phyloP scores from a whole-genome alignment of 2,797 vertebrate species.

The Carapus acus region DNA sequence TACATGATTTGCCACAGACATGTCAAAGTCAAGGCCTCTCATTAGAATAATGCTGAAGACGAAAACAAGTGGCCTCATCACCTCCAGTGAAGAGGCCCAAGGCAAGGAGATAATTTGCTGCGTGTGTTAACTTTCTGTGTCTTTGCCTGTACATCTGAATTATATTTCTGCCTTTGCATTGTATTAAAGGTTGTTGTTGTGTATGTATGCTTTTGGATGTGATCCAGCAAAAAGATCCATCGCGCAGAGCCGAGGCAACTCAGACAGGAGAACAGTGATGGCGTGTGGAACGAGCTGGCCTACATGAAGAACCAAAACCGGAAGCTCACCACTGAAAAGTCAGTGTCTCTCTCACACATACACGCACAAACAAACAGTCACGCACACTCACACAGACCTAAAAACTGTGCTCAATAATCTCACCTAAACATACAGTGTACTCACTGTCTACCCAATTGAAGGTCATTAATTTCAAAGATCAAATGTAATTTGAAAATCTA shows the following conservation, averaged over 20 bases:
- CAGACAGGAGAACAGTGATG: conserved; percentile 80
- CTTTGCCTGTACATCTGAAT: conserved; percentile 22
- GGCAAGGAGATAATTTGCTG: conserved; percentile 54
- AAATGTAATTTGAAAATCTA: conserved; percentile 58
- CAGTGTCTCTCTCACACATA: conserved; percentile 60
- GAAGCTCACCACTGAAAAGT: conserved; percentile 84
- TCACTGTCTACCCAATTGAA: no score
- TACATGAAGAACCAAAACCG: conserved; percentile 81
- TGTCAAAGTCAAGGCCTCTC: conserved; percentile 74
- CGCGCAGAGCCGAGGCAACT: conserved; percentile 70
- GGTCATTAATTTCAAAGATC: conserved; percentile 63
- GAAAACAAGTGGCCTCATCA: conserved; percentile 58
- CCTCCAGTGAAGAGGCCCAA: conserved; percentile 56
- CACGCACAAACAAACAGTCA: conserved; percentile 1
- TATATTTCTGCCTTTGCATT: conserved; percentile 8
- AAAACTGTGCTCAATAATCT: conserved; percentile 9
- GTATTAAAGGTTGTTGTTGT: no score
- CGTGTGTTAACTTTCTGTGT: conserved; percentile 29
- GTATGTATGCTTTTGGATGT: conserved; percentile 21
- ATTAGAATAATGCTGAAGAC: conserved; percentile 75
- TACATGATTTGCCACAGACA: conserved; percentile 65
- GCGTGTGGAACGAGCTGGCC: conserved; percentile 83
- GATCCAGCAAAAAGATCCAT: conserved; percentile 57
- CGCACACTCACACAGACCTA: not conserved
- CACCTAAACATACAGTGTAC: no score